These are phyloP conservation scores for Melanotaenia boesemani DNA, from an alignment of 2,797 vertebrate species.

Conservation along the genomic window DNA sequence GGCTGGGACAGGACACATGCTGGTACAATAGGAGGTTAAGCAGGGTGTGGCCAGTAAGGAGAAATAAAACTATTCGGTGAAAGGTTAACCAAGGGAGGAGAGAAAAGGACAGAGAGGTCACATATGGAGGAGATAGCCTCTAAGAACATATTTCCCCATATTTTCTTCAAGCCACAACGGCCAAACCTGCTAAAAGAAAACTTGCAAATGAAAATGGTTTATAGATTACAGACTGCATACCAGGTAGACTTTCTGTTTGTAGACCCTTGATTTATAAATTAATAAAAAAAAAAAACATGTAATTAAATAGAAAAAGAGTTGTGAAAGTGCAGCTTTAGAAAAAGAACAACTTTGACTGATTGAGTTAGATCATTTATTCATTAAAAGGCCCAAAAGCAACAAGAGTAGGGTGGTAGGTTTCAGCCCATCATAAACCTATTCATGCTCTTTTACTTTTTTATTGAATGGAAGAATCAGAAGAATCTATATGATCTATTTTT, in stretches of 20 bases:
- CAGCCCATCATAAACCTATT: conserved; percentile 1
- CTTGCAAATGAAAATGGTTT: background rate
- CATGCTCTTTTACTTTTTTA: background rate
- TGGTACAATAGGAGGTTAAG: conserved; percentile 24
- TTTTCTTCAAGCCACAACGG: conserved; percentile 20
- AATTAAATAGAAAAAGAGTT: conserved; percentile 12
- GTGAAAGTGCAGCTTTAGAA: background rate
- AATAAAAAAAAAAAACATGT: conserved; percentile 23
- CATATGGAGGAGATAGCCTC: conserved; percentile 1
- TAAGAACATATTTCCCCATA: conserved; percentile 4
- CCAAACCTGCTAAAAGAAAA: conserved; percentile 53
- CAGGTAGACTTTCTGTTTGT: conserved; percentile 2
- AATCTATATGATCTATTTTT: background rate
- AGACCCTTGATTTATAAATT: conserved; percentile 18
- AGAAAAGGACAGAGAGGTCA: conserved; percentile 4
- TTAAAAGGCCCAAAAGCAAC: background rate
- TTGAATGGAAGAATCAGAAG: background rate
- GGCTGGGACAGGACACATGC: conserved; percentile 17
- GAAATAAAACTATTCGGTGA: conserved; percentile 23
- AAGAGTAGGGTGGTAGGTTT: background rate
- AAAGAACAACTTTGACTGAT: background rate
- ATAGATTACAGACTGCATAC: background rate
- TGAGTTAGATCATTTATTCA: background rate
- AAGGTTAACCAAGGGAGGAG: conserved; percentile 1
- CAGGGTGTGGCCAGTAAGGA: conserved; percentile 21